Conservation (phyloP, 2,113 vertebrate species). For the Corythornis vintsioides region DNA sequence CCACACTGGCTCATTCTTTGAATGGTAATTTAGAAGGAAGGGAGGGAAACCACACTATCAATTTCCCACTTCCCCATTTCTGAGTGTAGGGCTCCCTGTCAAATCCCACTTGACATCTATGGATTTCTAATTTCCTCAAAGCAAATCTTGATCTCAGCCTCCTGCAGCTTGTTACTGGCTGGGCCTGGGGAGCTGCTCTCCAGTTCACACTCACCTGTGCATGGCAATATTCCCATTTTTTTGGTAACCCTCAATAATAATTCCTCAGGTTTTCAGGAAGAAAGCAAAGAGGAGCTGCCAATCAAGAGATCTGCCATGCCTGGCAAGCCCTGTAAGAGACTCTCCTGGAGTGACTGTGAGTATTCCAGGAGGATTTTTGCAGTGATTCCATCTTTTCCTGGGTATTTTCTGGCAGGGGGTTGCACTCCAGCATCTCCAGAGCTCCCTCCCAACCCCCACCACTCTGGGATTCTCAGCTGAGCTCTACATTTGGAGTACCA, state of each 20-base stretch:
- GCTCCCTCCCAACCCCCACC: too few relatives aligned
- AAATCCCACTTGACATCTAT: neutral
- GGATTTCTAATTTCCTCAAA: neutral
- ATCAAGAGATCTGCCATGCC: neutral
- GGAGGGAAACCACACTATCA: neutral
- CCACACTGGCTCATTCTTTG: neutral
- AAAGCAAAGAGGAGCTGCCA: neutral
- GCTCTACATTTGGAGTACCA: neutral
- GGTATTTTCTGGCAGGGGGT: too few relatives aligned
- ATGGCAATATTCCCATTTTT: neutral
- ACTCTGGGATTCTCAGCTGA: neutral
- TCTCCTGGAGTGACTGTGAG: constrained; percentile 45
- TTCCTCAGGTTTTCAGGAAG: constrained; percentile 36
- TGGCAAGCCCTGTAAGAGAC: neutral
- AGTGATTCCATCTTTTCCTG: neutral
- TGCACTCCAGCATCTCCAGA: too few relatives aligned
- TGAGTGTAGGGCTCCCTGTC: neutral
- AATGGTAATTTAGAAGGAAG: neutral
- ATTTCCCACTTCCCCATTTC: neutral
- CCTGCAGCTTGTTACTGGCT: neutral
- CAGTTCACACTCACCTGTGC: neutral
- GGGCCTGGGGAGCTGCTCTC: neutral
- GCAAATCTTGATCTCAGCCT: neutral
- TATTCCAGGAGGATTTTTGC: constrained; percentile 31
- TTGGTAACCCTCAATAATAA: neutral